Evolutionary conservation across 2,113 vertebrate species (phyloP).

Genomic region (Megaleporinus macrocephalus): DNA sequence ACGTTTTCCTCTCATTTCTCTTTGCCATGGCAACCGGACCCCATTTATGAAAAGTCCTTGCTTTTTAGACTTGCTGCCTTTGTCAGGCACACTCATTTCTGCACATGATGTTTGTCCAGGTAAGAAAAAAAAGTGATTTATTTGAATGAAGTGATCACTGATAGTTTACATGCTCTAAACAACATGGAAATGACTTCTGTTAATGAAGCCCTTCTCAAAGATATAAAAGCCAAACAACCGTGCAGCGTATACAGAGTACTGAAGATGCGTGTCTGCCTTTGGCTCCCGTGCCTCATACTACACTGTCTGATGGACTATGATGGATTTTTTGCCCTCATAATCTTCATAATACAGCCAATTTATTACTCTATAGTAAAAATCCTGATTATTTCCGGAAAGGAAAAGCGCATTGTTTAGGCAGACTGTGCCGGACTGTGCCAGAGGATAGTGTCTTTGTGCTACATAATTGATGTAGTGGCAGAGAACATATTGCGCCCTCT

Average conservation of each 20-base stretch:
- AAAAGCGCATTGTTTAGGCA: slow-evolving; percentile 14
- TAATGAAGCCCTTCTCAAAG: slow-evolving; percentile 29
- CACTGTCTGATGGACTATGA: slow-evolving; percentile 7
- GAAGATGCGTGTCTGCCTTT: not conserved
- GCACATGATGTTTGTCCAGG: slow-evolving; percentile 31
- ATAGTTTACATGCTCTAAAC: slow-evolving; percentile 40
- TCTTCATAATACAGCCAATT: slow-evolving; percentile 12
- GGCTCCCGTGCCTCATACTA: not conserved
- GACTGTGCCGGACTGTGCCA: slow-evolving; percentile 16
- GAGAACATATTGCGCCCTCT: slow-evolving; percentile 37
- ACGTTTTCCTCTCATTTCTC: slow-evolving; percentile 30
- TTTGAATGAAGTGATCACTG: slow-evolving; percentile 45
- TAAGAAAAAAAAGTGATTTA: slow-evolving; percentile 17
- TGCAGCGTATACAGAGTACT: not conserved
- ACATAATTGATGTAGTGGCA: slow-evolving; percentile 47
- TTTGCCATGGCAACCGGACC: slow-evolving; percentile 62
- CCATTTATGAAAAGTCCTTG: slow-evolving; percentile 47
- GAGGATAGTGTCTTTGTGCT: slow-evolving; percentile 25
- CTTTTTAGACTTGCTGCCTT: slow-evolving; percentile 33
- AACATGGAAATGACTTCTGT: slow-evolving; percentile 8
- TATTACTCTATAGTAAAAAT: not conserved
- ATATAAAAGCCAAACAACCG: not conserved
- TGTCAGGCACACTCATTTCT: slow-evolving; percentile 39
- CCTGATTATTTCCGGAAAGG: slow-evolving; percentile 32
- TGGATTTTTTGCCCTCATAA: not conserved